phyloP scores from a whole-genome alignment of 2,113 vertebrate genomes.

The Rhinopomastus cyanomelas region DNA sequence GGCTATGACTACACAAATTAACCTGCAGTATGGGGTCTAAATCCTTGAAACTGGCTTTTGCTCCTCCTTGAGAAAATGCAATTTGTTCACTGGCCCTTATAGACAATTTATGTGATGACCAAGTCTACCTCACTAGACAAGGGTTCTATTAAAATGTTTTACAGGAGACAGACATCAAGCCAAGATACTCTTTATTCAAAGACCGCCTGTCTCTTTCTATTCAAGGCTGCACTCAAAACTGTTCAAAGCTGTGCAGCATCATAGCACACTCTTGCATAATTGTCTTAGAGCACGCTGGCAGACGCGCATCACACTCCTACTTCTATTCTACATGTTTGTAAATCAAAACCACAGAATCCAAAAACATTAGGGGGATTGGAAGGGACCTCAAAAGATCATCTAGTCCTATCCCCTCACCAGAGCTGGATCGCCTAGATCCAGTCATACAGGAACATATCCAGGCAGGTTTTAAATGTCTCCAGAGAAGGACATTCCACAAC shows the following conservation, averaged over 20 bases:
- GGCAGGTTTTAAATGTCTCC: too few relatives aligned
- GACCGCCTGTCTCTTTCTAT: not conserved
- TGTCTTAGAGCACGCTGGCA: not conserved
- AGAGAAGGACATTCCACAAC: too few relatives aligned
- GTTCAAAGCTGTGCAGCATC: not conserved
- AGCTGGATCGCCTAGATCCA: too few relatives aligned
- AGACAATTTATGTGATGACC: not conserved
- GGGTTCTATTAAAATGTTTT: not conserved
- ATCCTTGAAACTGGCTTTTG: not conserved
- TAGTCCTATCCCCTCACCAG: too few relatives aligned
- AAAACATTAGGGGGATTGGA: too few relatives aligned
- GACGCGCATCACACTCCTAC: not conserved
- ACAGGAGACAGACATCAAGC: not conserved
- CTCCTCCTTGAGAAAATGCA: not conserved
- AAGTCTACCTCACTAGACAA: not conserved
- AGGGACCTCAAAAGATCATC: too few relatives aligned
- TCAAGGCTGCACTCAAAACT: not conserved
- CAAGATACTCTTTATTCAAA: not conserved
- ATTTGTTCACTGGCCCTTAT: not conserved
- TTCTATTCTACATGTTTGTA: accelerated
- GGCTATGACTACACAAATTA: not conserved
- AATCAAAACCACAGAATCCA: too few relatives aligned
- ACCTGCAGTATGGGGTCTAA: not conserved
- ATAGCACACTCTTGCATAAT: accelerated
- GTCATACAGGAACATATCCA: too few relatives aligned